These are phyloP conservation scores for Lerista edwardsae DNA, from an alignment of 2,797 vertebrate genomes.

Conservation along the genomic window DNA sequence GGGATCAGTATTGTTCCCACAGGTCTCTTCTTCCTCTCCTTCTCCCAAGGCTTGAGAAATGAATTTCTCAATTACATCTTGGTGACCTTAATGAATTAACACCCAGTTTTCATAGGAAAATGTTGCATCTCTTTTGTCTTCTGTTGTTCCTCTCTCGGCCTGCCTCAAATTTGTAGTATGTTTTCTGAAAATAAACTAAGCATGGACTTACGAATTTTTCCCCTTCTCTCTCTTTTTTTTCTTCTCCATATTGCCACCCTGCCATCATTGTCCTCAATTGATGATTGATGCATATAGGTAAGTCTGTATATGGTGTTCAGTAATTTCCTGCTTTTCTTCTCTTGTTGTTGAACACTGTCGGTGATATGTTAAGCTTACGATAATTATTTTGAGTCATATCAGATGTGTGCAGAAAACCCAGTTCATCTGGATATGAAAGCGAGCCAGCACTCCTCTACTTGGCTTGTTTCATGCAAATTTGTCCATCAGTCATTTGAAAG, in stretches of 20 bases:
- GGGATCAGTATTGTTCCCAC: not conserved
- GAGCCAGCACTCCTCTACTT: not conserved
- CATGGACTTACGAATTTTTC: constrained; percentile 41
- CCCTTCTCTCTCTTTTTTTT: not conserved
- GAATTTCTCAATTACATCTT: not conserved
- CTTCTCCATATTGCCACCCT: not conserved
- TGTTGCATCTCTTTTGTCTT: not conserved
- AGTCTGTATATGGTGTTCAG: constrained; percentile 19
- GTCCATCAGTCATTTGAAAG: not conserved
- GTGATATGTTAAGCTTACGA: not conserved
- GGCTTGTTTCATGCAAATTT: not conserved
- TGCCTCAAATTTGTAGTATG: not conserved
- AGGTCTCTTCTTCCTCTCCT: not conserved
- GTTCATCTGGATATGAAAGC: not conserved
- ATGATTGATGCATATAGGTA: constrained; percentile 22
- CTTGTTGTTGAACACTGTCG: not conserved
- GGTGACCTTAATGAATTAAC: not conserved
- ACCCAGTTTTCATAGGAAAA: not conserved
- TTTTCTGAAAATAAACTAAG: not conserved
- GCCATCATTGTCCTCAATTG: not conserved
- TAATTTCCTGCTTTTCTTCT: not conserved
- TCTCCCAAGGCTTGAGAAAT: not conserved
- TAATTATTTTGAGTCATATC: not conserved
- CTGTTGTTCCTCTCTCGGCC: not conserved
- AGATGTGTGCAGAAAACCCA: not conserved